A percentile compares a stretch with the other conserved stretches of the same genome.
These are phyloP conservation scores for Corbicula japonica DNA, from an alignment of 2,888 invertebrate genomes.

Conservation along the genomic window DNA sequence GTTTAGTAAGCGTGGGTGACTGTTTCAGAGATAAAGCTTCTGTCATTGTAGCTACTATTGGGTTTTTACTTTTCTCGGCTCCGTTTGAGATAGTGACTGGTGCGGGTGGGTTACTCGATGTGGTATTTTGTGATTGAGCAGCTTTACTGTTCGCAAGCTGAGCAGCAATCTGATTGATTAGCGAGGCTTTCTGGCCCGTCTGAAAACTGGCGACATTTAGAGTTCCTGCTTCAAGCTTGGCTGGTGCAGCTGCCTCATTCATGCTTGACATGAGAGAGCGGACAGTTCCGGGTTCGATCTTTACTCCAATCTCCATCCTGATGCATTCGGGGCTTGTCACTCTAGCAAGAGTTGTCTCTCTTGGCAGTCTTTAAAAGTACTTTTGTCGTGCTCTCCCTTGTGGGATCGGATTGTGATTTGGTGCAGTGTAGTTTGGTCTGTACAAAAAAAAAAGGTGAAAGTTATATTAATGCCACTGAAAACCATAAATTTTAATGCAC, in stretches of 20 bases:
- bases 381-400: too few species aligned
- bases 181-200: conserved; percentile 29
- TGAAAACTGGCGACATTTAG: neutral
- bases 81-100: conserved; percentile 20
- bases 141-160: conserved; percentile 59
- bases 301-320: conserved; percentile 33
- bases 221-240: neutral
- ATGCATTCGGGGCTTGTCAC: too few species aligned
- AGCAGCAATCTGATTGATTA: conserved; percentile 54
- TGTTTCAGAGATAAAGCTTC: conserved; percentile 61
- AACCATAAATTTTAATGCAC: too few species aligned
- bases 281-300: conserved; percentile 30
- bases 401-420: too few species aligned
- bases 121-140: conserved; percentile 6
- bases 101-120: conserved; percentile 9
- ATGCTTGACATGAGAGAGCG: neutral
- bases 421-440: too few species aligned
- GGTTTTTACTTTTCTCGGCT: conserved; percentile 24
- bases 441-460: too few species aligned
- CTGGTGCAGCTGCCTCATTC: neutral
- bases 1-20: conserved; percentile 59
- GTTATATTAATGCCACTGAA: too few species aligned
- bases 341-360: too few species aligned
- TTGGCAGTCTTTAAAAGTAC: too few species aligned
- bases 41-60: conserved; percentile 51